Conservation (phyloP, 2,113 vertebrate genomes). For the Chamaetylas fuelleborni region DNA sequence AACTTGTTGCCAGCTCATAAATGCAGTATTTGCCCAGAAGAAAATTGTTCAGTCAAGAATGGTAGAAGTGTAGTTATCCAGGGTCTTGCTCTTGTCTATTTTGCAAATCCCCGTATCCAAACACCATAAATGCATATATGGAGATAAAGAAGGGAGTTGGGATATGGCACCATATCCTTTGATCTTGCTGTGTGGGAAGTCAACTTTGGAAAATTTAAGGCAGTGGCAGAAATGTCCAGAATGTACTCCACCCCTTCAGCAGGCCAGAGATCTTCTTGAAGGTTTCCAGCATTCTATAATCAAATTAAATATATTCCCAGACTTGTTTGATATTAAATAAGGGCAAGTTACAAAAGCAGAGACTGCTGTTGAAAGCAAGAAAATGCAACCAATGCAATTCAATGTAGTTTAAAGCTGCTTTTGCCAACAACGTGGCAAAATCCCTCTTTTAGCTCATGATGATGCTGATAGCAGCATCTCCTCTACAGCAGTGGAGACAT, state of each 20-base stretch:
- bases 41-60: background rate
- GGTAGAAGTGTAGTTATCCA: background rate
- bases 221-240: background rate
- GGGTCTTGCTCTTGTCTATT: background rate
- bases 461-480: background rate
- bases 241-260: background rate
- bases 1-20: background rate
- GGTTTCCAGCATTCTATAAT: background rate
- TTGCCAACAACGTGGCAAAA: background rate
- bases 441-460: background rate
- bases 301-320: background rate
- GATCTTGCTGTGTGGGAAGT: background rate
- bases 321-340: background rate
- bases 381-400: background rate
- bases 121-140: background rate
- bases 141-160: background rate
- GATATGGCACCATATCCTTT: background rate
- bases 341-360: background rate
- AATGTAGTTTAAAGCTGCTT: background rate
- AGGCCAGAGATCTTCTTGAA: background rate
- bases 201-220: background rate
- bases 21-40: background rate
- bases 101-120: background rate
- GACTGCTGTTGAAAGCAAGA: background rate
- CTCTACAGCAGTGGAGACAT: background rate